phyloP scores from a whole-genome alignment of 2,113 vertebrate species.

The Erythrocercus mccallii region DNA sequence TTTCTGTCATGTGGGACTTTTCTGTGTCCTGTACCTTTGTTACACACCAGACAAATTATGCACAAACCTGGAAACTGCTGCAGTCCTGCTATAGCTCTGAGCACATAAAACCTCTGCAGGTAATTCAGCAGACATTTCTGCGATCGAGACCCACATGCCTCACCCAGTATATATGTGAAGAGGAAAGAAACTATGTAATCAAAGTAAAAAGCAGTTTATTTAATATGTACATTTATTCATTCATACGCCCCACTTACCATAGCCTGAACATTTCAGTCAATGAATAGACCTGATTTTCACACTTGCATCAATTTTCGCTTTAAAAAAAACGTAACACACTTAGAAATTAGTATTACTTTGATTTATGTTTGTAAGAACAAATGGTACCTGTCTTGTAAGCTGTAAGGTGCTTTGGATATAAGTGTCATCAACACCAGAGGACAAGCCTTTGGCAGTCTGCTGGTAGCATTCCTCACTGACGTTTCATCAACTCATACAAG shows the following conservation, averaged over 20 bases:
- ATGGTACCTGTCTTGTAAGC: background rate
- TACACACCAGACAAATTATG: background rate
- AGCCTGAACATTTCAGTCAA: background rate
- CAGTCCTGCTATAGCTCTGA: background rate
- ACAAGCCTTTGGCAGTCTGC: background rate
- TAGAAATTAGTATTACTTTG: background rate
- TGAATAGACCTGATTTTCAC: background rate
- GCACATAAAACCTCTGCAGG: background rate
- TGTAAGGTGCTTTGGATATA: background rate
- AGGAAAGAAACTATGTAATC: background rate
- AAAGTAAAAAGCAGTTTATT: background rate
- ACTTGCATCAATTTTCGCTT: background rate
- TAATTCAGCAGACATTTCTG: background rate
- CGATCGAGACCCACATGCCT: background rate
- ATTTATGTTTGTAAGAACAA: background rate
- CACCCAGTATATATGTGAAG: background rate
- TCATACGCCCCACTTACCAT: rapidly evolving
- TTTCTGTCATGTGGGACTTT: background rate
- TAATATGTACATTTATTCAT: background rate
- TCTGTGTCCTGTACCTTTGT: background rate
- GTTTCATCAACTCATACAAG: background rate
- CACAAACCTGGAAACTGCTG: background rate
- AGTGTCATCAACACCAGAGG: background rate
- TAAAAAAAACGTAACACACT: background rate
- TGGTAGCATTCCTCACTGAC: background rate